These are phyloP conservation scores for Abramis brama DNA, from an alignment of 2,113 vertebrate genomes.

Conservation along the genomic window DNA sequence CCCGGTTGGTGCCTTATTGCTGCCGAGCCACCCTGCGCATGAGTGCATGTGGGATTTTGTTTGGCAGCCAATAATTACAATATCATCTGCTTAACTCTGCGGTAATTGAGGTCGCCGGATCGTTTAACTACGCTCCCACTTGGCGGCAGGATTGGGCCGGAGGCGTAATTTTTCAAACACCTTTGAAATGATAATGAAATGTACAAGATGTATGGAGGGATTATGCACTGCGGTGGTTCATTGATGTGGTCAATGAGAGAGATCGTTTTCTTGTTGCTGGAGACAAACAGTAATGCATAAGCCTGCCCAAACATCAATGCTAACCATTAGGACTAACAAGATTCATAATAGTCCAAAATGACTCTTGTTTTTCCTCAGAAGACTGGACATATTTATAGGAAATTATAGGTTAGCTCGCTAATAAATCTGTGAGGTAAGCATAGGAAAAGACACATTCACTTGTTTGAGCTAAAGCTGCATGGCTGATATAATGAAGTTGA, in stretches of 20 bases:
- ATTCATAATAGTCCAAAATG: constrained; percentile 45
- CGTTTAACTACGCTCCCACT: constrained; percentile 43
- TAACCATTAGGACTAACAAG: constrained; percentile 43
- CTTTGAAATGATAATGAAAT: constrained; percentile 52
- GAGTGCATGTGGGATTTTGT: constrained; percentile 34
- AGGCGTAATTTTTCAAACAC: constrained; percentile 38
- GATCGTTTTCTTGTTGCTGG: constrained; percentile 40
- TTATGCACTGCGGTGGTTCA: constrained; percentile 11
- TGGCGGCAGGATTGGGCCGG: background rate
- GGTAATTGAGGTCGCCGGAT: constrained; percentile 43
- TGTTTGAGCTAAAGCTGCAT: constrained; percentile 34
- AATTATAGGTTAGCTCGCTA: constrained; percentile 39
- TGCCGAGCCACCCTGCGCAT: constrained; percentile 4
- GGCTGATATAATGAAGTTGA: constrained; percentile 60
- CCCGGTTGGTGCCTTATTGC: constrained; percentile 22
- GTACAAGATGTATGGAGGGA: constrained; percentile 38
- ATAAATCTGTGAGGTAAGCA: constrained; percentile 53
- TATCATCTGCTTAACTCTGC: constrained; percentile 44
- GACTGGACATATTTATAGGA: constrained; percentile 52
- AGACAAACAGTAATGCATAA: constrained; percentile 47
- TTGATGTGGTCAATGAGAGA: constrained; percentile 44
- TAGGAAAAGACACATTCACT: constrained; percentile 54
- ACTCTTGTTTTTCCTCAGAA: constrained; percentile 44
- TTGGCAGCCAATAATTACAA: constrained; percentile 41
- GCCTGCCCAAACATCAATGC: constrained; percentile 48